Conservation (phyloP, 1,140 invertebrate species). For the Drosophila sproati region DNA sequence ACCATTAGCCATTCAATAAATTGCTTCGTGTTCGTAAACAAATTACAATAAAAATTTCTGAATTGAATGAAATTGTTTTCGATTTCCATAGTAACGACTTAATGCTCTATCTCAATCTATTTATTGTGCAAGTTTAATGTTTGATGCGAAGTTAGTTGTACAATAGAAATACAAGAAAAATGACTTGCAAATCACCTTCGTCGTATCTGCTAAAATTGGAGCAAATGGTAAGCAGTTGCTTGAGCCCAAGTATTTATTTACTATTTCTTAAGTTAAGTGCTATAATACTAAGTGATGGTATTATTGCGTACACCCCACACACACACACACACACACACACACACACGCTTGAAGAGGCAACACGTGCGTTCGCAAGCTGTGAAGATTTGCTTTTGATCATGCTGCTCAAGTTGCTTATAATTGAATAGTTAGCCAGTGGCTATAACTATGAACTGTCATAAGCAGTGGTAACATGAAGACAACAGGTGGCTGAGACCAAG, state of each 20-base stretch:
- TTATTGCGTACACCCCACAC: constrained; percentile 11
- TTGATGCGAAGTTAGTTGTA: neutral
- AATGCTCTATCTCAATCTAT: neutral
- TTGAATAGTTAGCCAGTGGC: constrained; percentile 35
- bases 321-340: neutral
- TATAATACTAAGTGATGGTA: neutral
- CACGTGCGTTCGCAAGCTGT: constrained; percentile 16
- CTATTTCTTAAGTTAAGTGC: neutral
- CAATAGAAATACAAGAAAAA: constrained; percentile 16
- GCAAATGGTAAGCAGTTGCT: constrained; percentile 60
- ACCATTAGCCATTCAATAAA: constrained; percentile 10
- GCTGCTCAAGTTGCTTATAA: constrained; percentile 10
- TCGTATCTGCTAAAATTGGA: constrained; percentile 65
- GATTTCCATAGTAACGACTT: neutral
- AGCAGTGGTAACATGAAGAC: neutral
- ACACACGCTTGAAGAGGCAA: neutral
- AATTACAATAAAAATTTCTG: constrained; percentile 12
- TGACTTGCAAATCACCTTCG: constrained; percentile 54
- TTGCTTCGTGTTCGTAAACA: constrained; percentile 13
- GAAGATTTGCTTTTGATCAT: neutral
- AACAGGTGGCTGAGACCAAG: neutral
- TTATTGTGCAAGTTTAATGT: neutral
- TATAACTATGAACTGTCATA: constrained; percentile 7
- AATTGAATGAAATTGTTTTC: constrained; percentile 18
- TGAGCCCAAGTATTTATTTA: neutral